Percentiles rank a stretch among this genome's conserved stretches.
phyloP scores from a whole-genome alignment of 1,140 invertebrate species.

The Hycleus cichorii region DNA sequence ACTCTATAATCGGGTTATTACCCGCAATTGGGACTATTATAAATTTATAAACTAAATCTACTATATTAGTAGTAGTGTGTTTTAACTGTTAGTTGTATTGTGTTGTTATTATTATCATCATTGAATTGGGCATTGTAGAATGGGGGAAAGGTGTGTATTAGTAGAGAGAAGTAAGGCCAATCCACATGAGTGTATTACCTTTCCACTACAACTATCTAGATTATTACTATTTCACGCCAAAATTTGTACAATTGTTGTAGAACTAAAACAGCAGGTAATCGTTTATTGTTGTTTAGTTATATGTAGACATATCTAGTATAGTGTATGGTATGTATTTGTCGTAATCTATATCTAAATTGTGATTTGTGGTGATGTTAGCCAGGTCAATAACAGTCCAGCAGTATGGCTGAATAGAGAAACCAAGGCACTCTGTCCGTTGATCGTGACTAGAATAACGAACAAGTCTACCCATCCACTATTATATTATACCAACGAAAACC shows the following conservation, averaged over 20 bases:
- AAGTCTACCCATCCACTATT: neutral
- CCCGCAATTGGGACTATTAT: constrained; percentile 8
- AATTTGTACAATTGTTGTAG: constrained; percentile 3
- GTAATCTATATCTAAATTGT: constrained; percentile 21
- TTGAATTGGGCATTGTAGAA: neutral
- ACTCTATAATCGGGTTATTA: constrained; percentile 13
- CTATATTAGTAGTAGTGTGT: neutral
- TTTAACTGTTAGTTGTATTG: neutral
- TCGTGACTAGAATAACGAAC: constrained; percentile 22
- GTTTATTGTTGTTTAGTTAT: constrained; percentile 8
- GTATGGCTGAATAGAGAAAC: constrained; percentile 16
- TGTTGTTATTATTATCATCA: neutral
- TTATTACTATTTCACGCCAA: neutral
- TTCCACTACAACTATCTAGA: neutral
- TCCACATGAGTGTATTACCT: neutral
- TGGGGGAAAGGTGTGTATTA: neutral
- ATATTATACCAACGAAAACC: neutral
- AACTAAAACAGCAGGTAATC: constrained; percentile 9
- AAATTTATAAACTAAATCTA: constrained; percentile 13
- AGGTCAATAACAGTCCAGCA: constrained; percentile 16
- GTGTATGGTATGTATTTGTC: neutral
- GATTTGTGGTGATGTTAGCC: constrained; percentile 22
- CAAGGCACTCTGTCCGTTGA: neutral
- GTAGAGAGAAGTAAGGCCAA: neutral
- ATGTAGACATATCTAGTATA: neutral